Evolutionary conservation across 2,888 invertebrate genomes (phyloP).

Genomic region (Agrochola lota): DNA sequence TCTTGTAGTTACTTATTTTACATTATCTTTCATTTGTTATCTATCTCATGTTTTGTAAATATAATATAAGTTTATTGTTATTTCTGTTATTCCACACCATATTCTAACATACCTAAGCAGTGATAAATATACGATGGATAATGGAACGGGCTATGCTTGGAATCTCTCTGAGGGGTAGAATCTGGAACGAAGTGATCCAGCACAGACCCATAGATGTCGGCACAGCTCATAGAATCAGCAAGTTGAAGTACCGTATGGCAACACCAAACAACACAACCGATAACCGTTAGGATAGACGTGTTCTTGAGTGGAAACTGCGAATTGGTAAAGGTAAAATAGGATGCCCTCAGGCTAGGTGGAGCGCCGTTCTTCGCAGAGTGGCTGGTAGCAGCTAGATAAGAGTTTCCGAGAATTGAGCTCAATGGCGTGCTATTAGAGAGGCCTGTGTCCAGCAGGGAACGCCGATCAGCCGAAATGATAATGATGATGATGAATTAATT

Average conservation of each 20-base stretch:
- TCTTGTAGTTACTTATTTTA: background rate
- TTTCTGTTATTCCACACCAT: background rate
- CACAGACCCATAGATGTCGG: background rate
- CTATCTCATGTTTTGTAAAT: background rate
- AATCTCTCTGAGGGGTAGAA: background rate
- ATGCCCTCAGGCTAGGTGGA: background rate
- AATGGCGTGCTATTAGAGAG: background rate
- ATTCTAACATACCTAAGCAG: background rate
- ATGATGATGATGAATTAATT: slow-evolving; percentile 9
- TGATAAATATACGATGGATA: background rate
- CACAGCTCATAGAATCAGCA: background rate
- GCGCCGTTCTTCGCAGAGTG: background rate
- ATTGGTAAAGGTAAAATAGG: background rate
- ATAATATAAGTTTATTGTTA: background rate
- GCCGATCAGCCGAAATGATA: background rate
- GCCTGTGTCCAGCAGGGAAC: background rate
- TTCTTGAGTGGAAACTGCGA: background rate
- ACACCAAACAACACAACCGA: too few species aligned
- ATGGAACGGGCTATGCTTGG: background rate
- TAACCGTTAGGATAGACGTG: background rate
- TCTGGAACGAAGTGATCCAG: background rate
- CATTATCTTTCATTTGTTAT: background rate
- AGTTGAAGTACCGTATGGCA: too few species aligned
- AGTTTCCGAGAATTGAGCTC: background rate
- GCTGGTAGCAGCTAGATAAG: background rate